phyloP scores from a whole-genome alignment of 2,888 invertebrate genomes.

The Noctuana brunneofusca region DNA sequence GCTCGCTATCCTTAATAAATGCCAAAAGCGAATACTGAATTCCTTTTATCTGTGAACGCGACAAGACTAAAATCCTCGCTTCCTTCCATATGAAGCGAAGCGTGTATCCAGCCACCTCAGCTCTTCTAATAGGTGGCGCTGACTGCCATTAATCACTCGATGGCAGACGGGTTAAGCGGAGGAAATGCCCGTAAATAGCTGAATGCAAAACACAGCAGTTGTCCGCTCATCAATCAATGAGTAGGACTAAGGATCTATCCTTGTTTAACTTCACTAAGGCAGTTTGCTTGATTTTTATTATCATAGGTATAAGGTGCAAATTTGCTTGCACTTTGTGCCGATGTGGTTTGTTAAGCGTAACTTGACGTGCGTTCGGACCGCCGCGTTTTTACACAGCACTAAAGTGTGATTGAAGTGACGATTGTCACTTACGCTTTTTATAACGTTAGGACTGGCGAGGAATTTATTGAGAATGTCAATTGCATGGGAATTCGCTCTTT shows the following conservation, averaged over 20 bases:
- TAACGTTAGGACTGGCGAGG: conserved; percentile 12
- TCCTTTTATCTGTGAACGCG: conserved; percentile 42
- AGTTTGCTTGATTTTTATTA: not conserved
- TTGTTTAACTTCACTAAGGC: conserved; percentile 2
- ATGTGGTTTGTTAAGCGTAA: conserved; percentile 3
- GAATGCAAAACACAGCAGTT: conserved; percentile 80
- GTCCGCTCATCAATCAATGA: conserved; percentile 79
- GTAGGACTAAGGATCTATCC: conserved; percentile 34
- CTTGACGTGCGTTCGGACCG: conserved; percentile 22
- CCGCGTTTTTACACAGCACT: conserved; percentile 23
- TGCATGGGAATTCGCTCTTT: conserved; percentile 21
- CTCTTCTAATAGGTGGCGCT: conserved; percentile 59
- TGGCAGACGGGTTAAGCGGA: conserved; percentile 76
- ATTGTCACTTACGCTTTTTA: conserved; percentile 32
- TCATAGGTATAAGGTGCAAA: conserved; percentile 10
- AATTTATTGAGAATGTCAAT: conserved; percentile 31
- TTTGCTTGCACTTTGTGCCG: not conserved
- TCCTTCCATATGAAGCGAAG: conserved; percentile 53
- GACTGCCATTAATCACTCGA: conserved; percentile 71
- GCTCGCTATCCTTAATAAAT: conserved; percentile 35
- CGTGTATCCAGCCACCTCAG: conserved; percentile 55
- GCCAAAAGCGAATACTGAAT: conserved; percentile 39
- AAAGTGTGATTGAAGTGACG: conserved; percentile 28
- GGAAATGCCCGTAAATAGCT: conserved; percentile 82
- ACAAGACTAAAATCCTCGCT: conserved; percentile 46